Conservation (phyloP, 1,140 invertebrate genomes). For the Nephila pilipes region DNA sequence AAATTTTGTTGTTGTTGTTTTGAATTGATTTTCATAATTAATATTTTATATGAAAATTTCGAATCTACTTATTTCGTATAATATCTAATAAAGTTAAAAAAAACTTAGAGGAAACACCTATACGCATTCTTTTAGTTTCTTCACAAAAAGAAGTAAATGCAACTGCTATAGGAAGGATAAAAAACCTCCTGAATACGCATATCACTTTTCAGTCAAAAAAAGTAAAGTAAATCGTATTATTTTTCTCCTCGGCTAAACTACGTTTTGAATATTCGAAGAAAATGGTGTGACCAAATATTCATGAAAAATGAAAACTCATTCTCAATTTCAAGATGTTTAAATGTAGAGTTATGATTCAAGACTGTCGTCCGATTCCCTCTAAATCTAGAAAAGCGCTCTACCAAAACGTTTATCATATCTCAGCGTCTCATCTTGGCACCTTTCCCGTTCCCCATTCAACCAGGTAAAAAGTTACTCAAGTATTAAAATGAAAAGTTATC, state of each 20-base stretch:
- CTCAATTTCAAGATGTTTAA: not conserved
- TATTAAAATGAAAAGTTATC: conserved; percentile 65
- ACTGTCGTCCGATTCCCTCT: not conserved
- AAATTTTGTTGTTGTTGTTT: no score
- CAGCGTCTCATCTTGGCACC: conserved; percentile 24
- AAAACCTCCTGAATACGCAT: not conserved
- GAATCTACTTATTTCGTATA: no score
- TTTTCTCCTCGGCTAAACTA: not conserved
- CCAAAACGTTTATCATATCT: conserved; percentile 53
- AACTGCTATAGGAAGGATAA: no score
- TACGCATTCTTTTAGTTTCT: no score
- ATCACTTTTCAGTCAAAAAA: not conserved
- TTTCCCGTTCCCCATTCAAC: conserved; percentile 21
- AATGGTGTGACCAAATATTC: conserved; percentile 17
- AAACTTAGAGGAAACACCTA: no score
- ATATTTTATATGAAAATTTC: no score
- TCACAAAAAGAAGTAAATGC: no score
- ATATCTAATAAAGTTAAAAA: no score
- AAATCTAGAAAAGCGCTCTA: not conserved
- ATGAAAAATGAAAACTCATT: conserved; percentile 54
- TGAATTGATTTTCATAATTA: no score
- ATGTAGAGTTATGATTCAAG: not conserved
- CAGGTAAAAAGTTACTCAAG: conserved; percentile 56
- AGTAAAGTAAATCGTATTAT: conserved; percentile 19
- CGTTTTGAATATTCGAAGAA: not conserved